Conservation (phyloP, 2,888 invertebrate species). For the Esperia sulphurella region DNA sequence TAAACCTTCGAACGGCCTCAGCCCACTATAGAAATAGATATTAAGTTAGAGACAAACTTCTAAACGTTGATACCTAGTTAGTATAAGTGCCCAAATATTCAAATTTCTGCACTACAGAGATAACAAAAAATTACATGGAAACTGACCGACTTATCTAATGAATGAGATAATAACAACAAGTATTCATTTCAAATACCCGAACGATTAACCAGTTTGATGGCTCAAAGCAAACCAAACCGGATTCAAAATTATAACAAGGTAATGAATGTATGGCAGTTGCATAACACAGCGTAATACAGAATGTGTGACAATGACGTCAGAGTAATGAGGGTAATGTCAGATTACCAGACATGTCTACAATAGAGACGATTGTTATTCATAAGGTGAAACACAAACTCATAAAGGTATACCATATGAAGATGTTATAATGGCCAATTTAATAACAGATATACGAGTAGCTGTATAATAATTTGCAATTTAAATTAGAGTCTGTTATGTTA, state of each 20-base stretch:
- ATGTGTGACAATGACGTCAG: conserved; percentile 12
- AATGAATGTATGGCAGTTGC: neutral
- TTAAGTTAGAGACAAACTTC: too few species aligned
- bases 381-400: conserved; percentile 5
- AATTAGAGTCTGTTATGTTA: neutral
- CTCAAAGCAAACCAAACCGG: too few species aligned
- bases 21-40: too few species aligned
- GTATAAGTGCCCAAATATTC: too few species aligned
- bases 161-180: neutral
- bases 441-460: neutral
- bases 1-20: too few species aligned
- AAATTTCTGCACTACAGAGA: too few species aligned
- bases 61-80: too few species aligned
- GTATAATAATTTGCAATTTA: neutral
- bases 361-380: conserved; percentile 17
- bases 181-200: too few species aligned
- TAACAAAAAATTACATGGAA: too few species aligned
- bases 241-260: neutral
- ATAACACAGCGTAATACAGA: neutral
- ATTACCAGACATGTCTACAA: conserved; percentile 19
- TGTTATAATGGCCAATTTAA: conserved; percentile 9
- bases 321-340: conserved; percentile 22
- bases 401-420: conserved; percentile 6
- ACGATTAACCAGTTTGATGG: too few species aligned
- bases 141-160: neutral